phyloP scores from a whole-genome alignment of 2,797 vertebrate genomes.

The Esox masquinongy region DNA sequence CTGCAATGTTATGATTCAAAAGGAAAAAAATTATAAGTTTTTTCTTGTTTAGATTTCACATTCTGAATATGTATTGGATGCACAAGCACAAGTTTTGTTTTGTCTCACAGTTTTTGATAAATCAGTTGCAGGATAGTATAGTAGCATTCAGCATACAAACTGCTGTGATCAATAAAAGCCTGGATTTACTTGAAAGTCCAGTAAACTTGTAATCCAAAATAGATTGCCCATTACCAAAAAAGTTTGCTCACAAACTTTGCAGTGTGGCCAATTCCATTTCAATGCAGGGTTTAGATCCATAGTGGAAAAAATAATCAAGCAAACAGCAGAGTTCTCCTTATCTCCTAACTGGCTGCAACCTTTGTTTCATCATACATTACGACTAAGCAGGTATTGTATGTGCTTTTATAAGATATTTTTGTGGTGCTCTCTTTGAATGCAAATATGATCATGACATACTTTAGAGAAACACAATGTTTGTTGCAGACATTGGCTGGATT shows the following conservation, averaged over 20 bases:
- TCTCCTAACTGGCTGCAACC: conserved; percentile 29
- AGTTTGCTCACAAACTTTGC: not conserved
- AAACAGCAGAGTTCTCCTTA: not conserved
- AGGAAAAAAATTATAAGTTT: conserved; percentile 55
- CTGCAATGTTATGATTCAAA: conserved; percentile 60
- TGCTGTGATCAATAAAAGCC: not conserved
- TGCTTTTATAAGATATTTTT: conserved; percentile 27
- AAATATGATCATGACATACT: conserved; percentile 8
- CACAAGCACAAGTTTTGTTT: not conserved
- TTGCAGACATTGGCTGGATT: conserved; percentile 37
- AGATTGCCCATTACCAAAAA: not conserved
- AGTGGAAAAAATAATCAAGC: no score
- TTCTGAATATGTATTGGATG: not conserved
- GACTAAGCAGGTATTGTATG: conserved; percentile 29
- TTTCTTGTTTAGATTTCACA: not conserved
- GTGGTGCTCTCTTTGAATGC: conserved; percentile 29
- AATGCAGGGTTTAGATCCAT: no score
- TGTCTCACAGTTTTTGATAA: not conserved
- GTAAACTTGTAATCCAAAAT: not conserved
- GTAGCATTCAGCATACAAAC: not conserved
- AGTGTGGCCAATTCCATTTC: not conserved
- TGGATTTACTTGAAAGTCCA: not conserved
- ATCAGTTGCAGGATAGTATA: not conserved
- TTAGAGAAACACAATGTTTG: conserved; percentile 47
- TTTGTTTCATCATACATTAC: conserved; percentile 43